phyloP scores from a whole-genome alignment of 2,888 invertebrate genomes.

The Exocentrus adspersus region DNA sequence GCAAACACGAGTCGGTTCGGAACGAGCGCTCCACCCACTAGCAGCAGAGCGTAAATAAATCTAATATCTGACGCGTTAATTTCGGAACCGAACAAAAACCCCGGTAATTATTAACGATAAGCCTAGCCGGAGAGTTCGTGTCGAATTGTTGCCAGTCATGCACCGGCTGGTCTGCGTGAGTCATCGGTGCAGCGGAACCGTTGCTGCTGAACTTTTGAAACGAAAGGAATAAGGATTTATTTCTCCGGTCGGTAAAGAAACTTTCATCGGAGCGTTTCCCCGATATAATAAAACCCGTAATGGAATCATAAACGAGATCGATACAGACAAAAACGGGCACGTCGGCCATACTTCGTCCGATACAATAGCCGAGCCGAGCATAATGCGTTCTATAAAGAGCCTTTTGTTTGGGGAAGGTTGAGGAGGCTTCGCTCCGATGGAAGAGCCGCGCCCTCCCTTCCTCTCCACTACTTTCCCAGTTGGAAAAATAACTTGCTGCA shows the following conservation, averaged over 20 bases:
- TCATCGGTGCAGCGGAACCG: slow-evolving; percentile 48
- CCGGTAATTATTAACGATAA: slow-evolving; percentile 24
- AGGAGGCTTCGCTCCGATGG: slow-evolving; percentile 17
- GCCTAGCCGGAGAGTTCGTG: slow-evolving; percentile 14
- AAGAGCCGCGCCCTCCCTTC: slow-evolving; percentile 22
- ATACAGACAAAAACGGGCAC: slow-evolving; percentile 15
- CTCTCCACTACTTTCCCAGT: too few relatives aligned
- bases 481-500: too few relatives aligned
- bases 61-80: slow-evolving; percentile 26
- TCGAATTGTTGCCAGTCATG: slow-evolving; percentile 50
- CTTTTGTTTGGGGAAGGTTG: slow-evolving; percentile 25
- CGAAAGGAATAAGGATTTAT: too few relatives aligned
- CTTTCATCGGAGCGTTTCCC: background rate
- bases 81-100: slow-evolving; percentile 21
- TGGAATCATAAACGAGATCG: slow-evolving; percentile 4
- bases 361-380: slow-evolving; percentile 20
- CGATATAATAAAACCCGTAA: background rate
- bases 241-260: slow-evolving; percentile 34
- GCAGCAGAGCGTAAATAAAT: too few relatives aligned
- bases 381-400: slow-evolving; percentile 24
- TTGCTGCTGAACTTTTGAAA: too few relatives aligned
- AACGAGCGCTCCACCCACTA: too few relatives aligned
- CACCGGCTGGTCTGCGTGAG: slow-evolving; percentile 45
- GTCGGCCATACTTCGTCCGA: slow-evolving; percentile 18
- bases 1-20: too few relatives aligned